These are phyloP conservation scores for Falcaria lacertinaria DNA, from an alignment of 2,888 invertebrate genomes.

Conservation along the genomic window DNA sequence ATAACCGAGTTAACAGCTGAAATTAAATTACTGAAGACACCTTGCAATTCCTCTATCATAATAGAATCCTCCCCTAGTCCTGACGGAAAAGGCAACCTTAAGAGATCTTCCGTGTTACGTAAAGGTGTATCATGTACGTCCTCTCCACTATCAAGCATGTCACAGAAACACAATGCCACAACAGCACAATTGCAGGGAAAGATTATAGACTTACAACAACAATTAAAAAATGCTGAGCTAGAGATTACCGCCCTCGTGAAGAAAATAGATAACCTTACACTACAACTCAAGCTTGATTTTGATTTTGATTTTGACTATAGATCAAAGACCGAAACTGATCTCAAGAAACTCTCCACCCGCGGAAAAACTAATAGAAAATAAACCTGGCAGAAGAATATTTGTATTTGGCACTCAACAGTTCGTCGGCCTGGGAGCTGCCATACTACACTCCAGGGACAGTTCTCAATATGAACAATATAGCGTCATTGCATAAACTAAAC, in stretches of 20 bases:
- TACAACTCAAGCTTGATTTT: too few species aligned
- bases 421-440: slow-evolving; percentile 2
- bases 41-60: not conserved
- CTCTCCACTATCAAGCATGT: not conserved
- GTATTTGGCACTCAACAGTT: slow-evolving; percentile 5
- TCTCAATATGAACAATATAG: slow-evolving; percentile 3
- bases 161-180: too few species aligned
- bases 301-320: not conserved
- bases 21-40: not conserved
- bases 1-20: not conserved
- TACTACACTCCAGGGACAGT: not conserved
- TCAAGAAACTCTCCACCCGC: not conserved
- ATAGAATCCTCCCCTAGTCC: not conserved
- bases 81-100: not conserved
- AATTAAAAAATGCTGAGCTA: not conserved
- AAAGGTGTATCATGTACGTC: not conserved
- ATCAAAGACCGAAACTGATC: not conserved
- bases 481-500: slow-evolving; percentile 4
- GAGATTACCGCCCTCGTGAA: not conserved
- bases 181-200: not conserved
- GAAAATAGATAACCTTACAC: not conserved
- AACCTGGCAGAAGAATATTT: not conserved
- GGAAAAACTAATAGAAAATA: too few species aligned
- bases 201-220: not conserved
- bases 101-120: too few species aligned